A percentile compares a stretch with the other conserved stretches of the same genome.
phyloP scores from a whole-genome alignment of 2,797 vertebrate genomes.

The Alosa sapidissima region DNA sequence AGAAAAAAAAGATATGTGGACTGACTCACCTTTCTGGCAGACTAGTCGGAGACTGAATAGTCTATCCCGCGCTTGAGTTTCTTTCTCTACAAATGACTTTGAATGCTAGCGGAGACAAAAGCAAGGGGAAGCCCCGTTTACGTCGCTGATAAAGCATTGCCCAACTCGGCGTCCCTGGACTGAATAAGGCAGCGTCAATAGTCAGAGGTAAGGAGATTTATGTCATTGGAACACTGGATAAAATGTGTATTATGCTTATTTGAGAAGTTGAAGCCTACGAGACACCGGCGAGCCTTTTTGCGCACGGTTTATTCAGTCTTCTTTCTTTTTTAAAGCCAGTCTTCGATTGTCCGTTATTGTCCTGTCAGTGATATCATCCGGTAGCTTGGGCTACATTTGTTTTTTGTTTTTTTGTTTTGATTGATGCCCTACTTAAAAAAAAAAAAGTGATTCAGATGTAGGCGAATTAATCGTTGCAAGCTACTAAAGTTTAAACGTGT shows the following conservation, averaged over 20 bases:
- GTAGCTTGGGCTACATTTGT: not conserved
- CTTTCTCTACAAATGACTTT: conserved; percentile 17
- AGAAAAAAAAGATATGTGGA: conserved; percentile 49
- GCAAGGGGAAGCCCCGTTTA: not conserved
- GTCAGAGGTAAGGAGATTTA: conserved; percentile 12
- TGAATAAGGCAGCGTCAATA: not conserved
- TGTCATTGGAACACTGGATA: not conserved
- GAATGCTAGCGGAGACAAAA: conserved; percentile 9
- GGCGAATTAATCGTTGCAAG: not conserved
- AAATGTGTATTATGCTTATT: not conserved
- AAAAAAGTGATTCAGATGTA: not conserved
- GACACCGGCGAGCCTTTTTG: not conserved
- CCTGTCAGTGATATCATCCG: not conserved
- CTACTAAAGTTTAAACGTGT: not conserved
- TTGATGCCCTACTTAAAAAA: not conserved
- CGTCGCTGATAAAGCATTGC: conserved; percentile 19
- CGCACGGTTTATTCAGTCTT: not conserved
- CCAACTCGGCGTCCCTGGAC: not conserved
- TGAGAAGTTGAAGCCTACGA: not conserved
- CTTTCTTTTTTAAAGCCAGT: not conserved
- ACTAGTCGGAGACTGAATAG: conserved; percentile 15
- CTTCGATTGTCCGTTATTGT: not conserved
- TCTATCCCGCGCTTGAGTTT: conserved; percentile 25
- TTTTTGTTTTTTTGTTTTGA: not conserved
- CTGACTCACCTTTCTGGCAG: conserved; percentile 44